A percentile compares a stretch with the other conserved stretches of the same genome.
Conservation (phyloP, 92 coral and sea anemone species). For the Porites divaricata region DNA sequence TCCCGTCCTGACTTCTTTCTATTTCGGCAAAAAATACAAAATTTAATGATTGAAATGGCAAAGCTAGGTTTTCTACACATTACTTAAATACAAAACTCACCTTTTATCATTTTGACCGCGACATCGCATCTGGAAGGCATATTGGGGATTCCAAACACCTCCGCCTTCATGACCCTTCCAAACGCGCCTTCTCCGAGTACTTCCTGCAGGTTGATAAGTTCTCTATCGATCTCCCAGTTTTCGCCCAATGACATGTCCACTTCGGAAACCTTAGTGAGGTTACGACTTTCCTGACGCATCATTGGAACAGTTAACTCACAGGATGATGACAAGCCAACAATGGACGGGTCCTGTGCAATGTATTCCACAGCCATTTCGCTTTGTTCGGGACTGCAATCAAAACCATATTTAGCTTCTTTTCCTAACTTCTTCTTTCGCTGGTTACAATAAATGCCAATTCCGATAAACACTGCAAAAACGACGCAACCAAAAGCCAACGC, state of each 20-base stretch:
- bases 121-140: conserved; percentile 65
- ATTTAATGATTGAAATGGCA: not conserved
- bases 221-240: conserved; percentile 94
- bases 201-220: conserved; percentile 74
- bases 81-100: conserved; percentile 33
- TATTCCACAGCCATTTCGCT: conserved; percentile 49
- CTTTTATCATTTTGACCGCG: conserved; percentile 97
- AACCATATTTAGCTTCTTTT: conserved; percentile 28
- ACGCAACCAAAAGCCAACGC: not conserved
- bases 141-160: conserved; percentile 74
- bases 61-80: not conserved
- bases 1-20: too few relatives aligned
- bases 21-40: too few relatives aligned
- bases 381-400: conserved; percentile 26
- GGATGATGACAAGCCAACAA: conserved; percentile 76
- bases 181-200: conserved; percentile 98
- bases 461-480: not conserved
- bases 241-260: conserved; percentile 85
- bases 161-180: conserved; percentile 94
- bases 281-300: conserved; percentile 74
- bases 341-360: conserved; percentile 59
- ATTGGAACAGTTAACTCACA: conserved; percentile 72
- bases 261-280: conserved; percentile 91
- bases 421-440: not conserved
- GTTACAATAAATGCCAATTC: not conserved